Percentiles rank a stretch among this genome's conserved stretches.
Conservation (phyloP, 1,140 invertebrate genomes). For the Maconellicoccus hirsutus region DNA sequence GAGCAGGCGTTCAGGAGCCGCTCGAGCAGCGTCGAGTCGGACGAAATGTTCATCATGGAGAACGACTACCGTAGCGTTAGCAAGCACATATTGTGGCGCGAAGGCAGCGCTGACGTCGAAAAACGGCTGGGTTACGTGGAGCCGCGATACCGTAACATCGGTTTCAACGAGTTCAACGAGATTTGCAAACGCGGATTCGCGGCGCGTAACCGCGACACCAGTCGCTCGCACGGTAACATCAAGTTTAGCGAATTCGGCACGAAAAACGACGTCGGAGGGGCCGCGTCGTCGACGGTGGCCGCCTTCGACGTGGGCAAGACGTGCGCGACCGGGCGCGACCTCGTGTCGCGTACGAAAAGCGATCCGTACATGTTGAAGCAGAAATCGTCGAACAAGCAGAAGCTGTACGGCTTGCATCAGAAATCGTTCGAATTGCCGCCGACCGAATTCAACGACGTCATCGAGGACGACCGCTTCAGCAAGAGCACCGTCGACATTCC, state of each 20-base stretch:
- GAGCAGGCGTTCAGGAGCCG: conserved; percentile 42
- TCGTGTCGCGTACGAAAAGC: conserved; percentile 66
- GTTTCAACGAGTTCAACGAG: conserved; percentile 33
- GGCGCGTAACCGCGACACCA: conserved; percentile 23
- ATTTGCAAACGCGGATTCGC: conserved; percentile 32
- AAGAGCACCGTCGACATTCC: conserved; percentile 58
- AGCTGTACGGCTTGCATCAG: conserved; percentile 46
- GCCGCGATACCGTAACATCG: conserved; percentile 31
- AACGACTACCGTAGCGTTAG: conserved; percentile 34
- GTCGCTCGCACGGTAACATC: conserved; percentile 22
- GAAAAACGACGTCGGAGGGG: conserved; percentile 21
- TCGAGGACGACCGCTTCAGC: conserved; percentile 31
- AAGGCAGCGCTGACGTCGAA: conserved; percentile 30
- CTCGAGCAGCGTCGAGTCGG: conserved; percentile 33
- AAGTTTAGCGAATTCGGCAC: conserved; percentile 24
- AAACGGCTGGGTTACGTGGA: conserved; percentile 32
- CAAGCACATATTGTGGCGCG: conserved; percentile 19
- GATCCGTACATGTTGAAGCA: conserved; percentile 56
- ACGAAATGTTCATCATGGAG: conserved; percentile 52
- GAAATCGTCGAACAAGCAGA: conserved; percentile 27
- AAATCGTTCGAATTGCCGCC: conserved; percentile 74
- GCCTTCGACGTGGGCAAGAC: not conserved
- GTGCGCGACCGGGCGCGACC: conserved; percentile 31
- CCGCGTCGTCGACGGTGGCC: conserved; percentile 30
- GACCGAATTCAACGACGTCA: conserved; percentile 37